These are phyloP conservation scores for Malurus splendens DNA, from an alignment of 2,797 vertebrate genomes.

Conservation along the genomic window DNA sequence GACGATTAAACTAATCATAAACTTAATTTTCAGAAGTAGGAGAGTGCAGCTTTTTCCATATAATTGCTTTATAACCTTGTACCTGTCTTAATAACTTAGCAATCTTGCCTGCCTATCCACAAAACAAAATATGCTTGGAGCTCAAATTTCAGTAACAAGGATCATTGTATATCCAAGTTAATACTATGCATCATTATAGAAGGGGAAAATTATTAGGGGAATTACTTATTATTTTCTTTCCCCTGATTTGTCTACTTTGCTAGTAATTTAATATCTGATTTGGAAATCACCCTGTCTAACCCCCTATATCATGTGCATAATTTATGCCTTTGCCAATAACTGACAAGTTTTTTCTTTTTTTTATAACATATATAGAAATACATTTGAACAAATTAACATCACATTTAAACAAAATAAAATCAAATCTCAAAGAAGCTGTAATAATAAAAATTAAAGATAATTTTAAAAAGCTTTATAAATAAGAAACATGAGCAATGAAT, in stretches of 20 bases:
- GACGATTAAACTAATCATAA: background rate
- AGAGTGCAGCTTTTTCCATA: background rate
- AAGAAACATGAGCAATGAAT: background rate
- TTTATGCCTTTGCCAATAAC: background rate
- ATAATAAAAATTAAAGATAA: background rate
- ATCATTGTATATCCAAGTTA: background rate
- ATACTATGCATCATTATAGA: background rate
- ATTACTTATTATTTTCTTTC: background rate
- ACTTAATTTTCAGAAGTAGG: background rate
- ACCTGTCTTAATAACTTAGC: background rate
- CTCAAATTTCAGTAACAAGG: background rate
- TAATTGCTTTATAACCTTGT: background rate
- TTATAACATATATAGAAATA: background rate
- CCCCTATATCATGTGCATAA: background rate
- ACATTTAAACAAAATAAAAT: background rate
- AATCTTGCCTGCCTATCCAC: background rate
- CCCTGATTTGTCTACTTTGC: background rate
- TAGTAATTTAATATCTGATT: background rate
- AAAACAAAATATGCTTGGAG: background rate
- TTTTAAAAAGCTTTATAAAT: background rate
- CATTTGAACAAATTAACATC: background rate
- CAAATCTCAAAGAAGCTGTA: background rate
- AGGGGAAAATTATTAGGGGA: background rate
- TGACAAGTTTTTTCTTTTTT: background rate
- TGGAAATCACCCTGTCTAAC: background rate